Evolutionary conservation across 2,888 invertebrate genomes (phyloP).

Genomic region (Cataglyphis altisquamis): DNA sequence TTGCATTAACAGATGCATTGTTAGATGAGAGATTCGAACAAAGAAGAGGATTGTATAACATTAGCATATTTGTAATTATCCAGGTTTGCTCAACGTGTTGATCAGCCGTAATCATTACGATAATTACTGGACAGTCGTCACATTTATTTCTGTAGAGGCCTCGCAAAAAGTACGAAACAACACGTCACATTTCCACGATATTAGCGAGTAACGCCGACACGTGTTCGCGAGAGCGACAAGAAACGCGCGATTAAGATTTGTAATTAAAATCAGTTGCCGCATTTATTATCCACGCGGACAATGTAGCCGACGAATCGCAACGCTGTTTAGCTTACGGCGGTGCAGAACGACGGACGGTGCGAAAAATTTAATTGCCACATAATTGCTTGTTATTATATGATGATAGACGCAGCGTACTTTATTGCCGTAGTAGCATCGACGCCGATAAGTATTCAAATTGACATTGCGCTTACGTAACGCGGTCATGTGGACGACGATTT

Average conservation of each 20-base stretch:
- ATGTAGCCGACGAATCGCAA: slow-evolving; percentile 50
- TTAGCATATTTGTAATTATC: slow-evolving; percentile 50
- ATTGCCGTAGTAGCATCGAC: slow-evolving; percentile 31
- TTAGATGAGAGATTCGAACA: slow-evolving; percentile 18
- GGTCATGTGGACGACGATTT: neutral
- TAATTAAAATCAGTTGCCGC: slow-evolving; percentile 53
- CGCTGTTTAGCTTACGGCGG: slow-evolving; percentile 21
- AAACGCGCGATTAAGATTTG: slow-evolving; percentile 55
- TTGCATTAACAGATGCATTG: neutral
- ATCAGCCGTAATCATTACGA: slow-evolving; percentile 28
- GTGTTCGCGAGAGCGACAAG: slow-evolving; percentile 25
- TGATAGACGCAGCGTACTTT: slow-evolving; percentile 63
- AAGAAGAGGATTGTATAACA: slow-evolving; percentile 29
- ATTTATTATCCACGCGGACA: slow-evolving; percentile 38
- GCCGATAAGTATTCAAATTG: slow-evolving; percentile 33
- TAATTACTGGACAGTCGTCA: slow-evolving; percentile 47
- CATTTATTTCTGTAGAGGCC: slow-evolving; percentile 50
- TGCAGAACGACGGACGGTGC: slow-evolving; percentile 20
- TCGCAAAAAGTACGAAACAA: slow-evolving; percentile 49
- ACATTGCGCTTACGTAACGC: slow-evolving; percentile 35
- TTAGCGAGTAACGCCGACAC: neutral
- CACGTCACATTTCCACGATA: slow-evolving; percentile 37
- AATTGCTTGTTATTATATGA: slow-evolving; percentile 64
- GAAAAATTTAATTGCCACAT: slow-evolving; percentile 64
- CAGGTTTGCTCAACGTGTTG: slow-evolving; percentile 38